These are phyloP conservation scores for Cariama cristata DNA, from an alignment of 2,113 vertebrate genomes.

Conservation along the genomic window DNA sequence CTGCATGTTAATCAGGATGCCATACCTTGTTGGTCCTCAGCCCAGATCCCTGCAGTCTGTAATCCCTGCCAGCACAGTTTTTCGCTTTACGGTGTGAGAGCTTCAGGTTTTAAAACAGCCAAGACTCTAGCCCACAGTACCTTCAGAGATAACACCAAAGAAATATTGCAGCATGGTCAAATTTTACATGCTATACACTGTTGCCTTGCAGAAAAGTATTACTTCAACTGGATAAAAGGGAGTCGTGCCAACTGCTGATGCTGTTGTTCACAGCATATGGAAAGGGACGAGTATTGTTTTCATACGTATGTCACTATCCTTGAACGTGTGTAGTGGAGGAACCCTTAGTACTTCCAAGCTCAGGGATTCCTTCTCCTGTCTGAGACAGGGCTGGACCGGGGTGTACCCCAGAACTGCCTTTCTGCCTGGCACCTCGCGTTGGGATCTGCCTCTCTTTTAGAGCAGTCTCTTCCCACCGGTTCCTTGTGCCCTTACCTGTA, in stretches of 20 bases:
- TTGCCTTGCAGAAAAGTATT: background rate
- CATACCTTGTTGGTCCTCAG: background rate
- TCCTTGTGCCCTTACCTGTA: background rate
- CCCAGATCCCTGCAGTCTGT: background rate
- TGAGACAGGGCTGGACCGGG: background rate
- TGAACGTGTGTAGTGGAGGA: background rate
- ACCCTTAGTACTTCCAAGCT: background rate
- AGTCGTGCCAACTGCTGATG: background rate
- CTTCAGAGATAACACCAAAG: background rate
- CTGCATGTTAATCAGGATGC: background rate
- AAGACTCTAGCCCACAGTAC: background rate
- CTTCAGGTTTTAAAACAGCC: background rate
- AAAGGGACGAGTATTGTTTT: background rate
- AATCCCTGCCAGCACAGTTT: background rate
- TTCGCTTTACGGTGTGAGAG: background rate
- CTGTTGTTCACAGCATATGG: background rate
- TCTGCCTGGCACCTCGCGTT: background rate
- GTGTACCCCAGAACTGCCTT: background rate
- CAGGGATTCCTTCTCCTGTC: background rate
- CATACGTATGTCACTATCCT: background rate
- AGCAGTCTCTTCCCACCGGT: background rate
- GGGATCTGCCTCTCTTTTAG: background rate
- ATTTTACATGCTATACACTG: background rate
- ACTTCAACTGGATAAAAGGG: background rate
- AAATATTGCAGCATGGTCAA: background rate